These are phyloP conservation scores for Brachyptera risi DNA, from an alignment of 2,888 invertebrate genomes.

Conservation along the genomic window DNA sequence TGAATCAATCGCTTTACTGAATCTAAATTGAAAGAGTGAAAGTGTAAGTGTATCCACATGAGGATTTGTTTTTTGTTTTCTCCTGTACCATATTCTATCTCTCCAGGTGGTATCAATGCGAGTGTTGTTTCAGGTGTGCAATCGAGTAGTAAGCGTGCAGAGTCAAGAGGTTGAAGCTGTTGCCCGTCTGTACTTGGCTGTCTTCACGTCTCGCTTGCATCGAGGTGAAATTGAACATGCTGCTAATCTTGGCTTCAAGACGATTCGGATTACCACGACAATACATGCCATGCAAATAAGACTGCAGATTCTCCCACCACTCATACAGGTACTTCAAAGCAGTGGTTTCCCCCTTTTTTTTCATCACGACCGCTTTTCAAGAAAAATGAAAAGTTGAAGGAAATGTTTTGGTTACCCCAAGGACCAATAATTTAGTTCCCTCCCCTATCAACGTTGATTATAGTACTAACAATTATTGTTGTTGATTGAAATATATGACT, in stretches of 20 bases:
- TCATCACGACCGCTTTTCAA: background rate
- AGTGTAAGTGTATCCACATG: too few relatives aligned
- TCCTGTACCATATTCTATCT: too few relatives aligned
- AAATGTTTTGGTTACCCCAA: too few relatives aligned
- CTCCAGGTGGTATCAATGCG: too few relatives aligned
- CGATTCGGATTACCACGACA: conserved; percentile 42
- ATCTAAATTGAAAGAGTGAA: too few relatives aligned
- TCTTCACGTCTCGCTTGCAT: conserved; percentile 45
- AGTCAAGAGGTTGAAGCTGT: conserved; percentile 47
- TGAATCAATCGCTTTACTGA: too few relatives aligned
- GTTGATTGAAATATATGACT: too few relatives aligned
- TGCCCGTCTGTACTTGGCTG: conserved; percentile 45
- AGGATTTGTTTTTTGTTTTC: too few relatives aligned
- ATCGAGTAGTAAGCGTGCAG: conserved; percentile 43
- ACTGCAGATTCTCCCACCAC: conserved; percentile 42
- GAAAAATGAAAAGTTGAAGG: background rate
- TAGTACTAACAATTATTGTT: too few relatives aligned
- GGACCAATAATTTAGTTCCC: too few relatives aligned
- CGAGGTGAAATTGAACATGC: conserved; percentile 43
- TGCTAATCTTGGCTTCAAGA: conserved; percentile 44
- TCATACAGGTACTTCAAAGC: conserved; percentile 42
- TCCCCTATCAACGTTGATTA: too few relatives aligned
- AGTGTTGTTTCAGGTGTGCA: conserved; percentile 45
- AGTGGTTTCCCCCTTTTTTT: too few relatives aligned
- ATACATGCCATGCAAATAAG: conserved; percentile 41